Evolutionary conservation across 2,888 invertebrate genomes (phyloP), one percentile per base, ranked within the genome.

Genomic region (Slavum lentiscoides): DNA sequence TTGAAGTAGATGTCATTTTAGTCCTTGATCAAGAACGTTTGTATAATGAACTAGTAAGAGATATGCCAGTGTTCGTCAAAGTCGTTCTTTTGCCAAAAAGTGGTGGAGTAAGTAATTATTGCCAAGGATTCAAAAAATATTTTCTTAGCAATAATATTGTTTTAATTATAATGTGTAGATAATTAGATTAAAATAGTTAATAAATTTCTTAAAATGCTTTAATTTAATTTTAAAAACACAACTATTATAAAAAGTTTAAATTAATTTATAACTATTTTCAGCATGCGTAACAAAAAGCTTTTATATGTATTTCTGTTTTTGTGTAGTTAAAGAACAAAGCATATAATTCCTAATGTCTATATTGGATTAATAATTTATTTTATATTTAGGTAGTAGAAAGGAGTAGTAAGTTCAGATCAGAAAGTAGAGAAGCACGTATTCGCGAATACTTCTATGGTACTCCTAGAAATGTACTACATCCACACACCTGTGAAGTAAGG

Each of bases 381-480:
- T 68, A 5, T 77, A 43, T 75, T 49, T 83, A 93, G 93, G 93
- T 97, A 9, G 97, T 97, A 0, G 96, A 96, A 86, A 88, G 97
- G 23, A 93, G 92, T 81, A 89, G 91, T 82, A 88, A 90, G 30
- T 89, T 91, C 81, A 89, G 97, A 66, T 89, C 89, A 0, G 95
- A 96, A 85, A 86, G 90, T 0, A 88, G 97, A 61, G 96, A 97
- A 87, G 89, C 90, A 74, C 89, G 94, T 72, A 93, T 97, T 9
- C 89, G 95, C 61, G 95, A 97, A 88, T 99, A 98, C 87, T 99
- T 98, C 88, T 99, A 99, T 88, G 98, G 98, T 0, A 89, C 89
- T 69, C 82, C 84, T 23, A 87, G 90, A 83, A 91, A 93, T 11
- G 90, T 94, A 1, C 90, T 95, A 83, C 96, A 96, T 88, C 97